Evolutionary conservation across 2,113 vertebrate species (phyloP).

Genomic region (Stomatorhinus ivindoensis): DNA sequence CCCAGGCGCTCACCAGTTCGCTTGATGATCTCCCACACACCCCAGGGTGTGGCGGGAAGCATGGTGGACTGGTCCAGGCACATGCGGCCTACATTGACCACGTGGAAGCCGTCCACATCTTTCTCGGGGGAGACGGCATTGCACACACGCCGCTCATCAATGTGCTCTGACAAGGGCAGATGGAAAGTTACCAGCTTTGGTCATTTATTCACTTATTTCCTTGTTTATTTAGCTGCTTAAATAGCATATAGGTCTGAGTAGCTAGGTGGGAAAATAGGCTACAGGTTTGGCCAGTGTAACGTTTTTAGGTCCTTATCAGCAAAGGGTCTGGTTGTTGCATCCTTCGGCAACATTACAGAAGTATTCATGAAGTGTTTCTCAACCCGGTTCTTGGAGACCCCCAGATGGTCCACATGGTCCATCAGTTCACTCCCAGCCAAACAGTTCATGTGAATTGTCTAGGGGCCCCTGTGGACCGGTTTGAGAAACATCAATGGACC

Average conservation of each 20-base stretch:
- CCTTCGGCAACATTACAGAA: neutral
- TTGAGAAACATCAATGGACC: neutral
- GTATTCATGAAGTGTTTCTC: neutral
- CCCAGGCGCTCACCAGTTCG: constrained; percentile 69
- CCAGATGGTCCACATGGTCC: neutral
- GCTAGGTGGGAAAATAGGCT: neutral
- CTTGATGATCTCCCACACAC: constrained; percentile 92
- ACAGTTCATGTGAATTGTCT: neutral
- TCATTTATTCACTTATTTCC: neutral
- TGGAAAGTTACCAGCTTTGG: neutral
- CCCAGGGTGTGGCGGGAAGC: constrained; percentile 91
- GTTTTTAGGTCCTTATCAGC: neutral
- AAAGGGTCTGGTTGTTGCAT: neutral
- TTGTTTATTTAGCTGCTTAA: neutral
- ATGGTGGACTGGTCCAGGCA: constrained; percentile 91
- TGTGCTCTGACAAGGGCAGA: constrained; percentile 67
- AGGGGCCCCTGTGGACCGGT: neutral
- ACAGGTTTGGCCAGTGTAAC: neutral
- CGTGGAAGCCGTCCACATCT: constrained; percentile 93
- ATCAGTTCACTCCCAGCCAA: neutral
- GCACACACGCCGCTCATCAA: constrained; percentile 82
- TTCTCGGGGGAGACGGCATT: constrained; percentile 85
- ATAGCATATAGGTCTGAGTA: neutral
- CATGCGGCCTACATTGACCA: constrained; percentile 89
- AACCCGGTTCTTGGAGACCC: neutral